Evolutionary conservation across 2,113 vertebrate species (phyloP).

Genomic region (Eulemur rufifrons): DNA sequence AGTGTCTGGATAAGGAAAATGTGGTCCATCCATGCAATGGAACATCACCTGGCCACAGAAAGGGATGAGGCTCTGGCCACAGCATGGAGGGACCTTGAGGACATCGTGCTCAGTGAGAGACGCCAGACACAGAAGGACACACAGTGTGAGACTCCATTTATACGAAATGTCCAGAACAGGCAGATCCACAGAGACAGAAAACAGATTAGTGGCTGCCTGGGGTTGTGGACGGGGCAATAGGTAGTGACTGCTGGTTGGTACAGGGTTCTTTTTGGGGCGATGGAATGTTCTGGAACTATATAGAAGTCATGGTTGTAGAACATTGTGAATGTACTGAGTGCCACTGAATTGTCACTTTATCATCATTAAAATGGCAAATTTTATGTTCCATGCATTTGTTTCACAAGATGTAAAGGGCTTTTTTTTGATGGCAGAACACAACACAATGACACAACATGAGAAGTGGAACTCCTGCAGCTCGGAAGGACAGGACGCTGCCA

Average conservation of each 20-base stretch:
- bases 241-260: background rate
- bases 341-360: background rate
- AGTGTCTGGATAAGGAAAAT: background rate
- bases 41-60: background rate
- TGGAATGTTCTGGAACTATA: background rate
- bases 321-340: background rate
- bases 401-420: background rate
- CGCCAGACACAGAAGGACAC: background rate
- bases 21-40: accelerated
- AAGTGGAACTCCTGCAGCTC: no score
- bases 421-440: background rate
- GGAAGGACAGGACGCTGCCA: background rate
- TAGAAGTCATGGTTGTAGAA: background rate
- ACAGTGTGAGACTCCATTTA: background rate
- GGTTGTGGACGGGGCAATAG: no score
- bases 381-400: background rate
- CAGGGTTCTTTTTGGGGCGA: background rate
- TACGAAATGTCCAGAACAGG: background rate
- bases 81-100: background rate
- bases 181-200: background rate
- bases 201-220: background rate
- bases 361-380: background rate
- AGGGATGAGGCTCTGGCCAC: background rate
- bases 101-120: background rate
- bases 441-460: background rate